phyloP scores from a whole-genome alignment of 2,888 invertebrate species.

The Eupithecia vulgata region DNA sequence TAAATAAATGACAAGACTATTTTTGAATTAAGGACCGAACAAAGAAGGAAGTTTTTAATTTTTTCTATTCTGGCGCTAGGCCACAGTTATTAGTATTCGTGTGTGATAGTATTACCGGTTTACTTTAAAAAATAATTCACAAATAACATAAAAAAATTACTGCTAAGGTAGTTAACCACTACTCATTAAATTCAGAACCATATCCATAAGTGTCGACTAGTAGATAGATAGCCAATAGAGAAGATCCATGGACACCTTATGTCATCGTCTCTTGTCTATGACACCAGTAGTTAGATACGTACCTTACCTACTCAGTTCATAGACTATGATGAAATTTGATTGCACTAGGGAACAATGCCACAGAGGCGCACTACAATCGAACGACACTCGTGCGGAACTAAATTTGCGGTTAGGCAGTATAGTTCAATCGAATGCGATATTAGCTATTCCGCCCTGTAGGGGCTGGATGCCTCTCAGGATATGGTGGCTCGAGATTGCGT shows the following conservation, averaged over 20 bases:
- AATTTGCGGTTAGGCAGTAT: not conserved
- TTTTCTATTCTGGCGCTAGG: too few relatives aligned
- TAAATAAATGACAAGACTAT: too few relatives aligned
- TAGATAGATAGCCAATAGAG: not conserved
- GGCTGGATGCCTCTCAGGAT: not conserved
- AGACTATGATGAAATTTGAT: conserved; percentile 1
- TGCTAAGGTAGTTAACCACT: not conserved
- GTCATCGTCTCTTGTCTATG: not conserved
- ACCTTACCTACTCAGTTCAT: not conserved
- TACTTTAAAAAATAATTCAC: too few relatives aligned
- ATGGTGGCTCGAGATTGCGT: not conserved
- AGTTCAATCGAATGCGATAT: conserved; percentile 11
- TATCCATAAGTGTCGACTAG: not conserved
- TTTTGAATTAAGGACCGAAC: not conserved
- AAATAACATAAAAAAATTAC: too few relatives aligned
- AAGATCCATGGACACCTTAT: not conserved
- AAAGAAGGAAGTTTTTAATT: not conserved
- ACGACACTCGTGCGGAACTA: conserved; percentile 1
- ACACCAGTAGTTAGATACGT: not conserved
- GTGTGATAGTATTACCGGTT: too few relatives aligned
- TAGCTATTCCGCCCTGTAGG: conserved; percentile 4
- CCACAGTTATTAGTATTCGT: not conserved
- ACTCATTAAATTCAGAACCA: not conserved
- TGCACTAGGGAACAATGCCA: conserved; percentile 8
- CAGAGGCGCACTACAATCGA: conserved; percentile 7